Conservation (phyloP, 2,888 invertebrate species). For the Metallyticus violacea region DNA sequence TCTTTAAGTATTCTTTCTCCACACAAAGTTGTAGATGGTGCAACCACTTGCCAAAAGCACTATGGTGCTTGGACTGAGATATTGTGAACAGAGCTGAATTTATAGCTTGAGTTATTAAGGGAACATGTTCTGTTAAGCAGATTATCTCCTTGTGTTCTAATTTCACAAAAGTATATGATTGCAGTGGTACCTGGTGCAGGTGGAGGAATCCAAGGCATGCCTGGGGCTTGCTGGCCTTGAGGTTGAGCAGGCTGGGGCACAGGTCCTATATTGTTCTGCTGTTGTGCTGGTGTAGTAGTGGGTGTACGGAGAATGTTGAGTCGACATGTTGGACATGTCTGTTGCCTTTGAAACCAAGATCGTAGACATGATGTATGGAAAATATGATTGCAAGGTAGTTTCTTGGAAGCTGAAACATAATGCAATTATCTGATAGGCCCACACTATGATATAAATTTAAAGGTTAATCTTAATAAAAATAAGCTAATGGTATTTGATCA, state of each 20-base stretch:
- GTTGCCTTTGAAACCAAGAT: constrained; percentile 99
- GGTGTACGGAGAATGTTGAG: constrained; percentile 70
- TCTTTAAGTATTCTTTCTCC: no score
- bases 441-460: no score
- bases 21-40: no score
- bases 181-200: background rate
- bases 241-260: constrained; percentile 3
- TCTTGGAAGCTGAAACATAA: constrained; percentile 68
- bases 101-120: no score
- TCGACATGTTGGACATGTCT: constrained; percentile 98
- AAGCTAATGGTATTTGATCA: no score
- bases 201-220: background rate
- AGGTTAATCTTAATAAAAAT: no score
- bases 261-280: constrained; percentile 39
- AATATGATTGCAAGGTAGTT: constrained; percentile 97
- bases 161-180: background rate
- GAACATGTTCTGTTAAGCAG: background rate
- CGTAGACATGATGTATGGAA: constrained; percentile 97
- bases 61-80: no score
- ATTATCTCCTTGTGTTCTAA: background rate
- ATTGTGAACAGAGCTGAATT: no score
- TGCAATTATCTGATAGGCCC: no score
- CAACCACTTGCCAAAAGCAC: no score
- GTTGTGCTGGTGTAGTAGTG: constrained; percentile 47
- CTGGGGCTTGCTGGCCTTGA: constrained; percentile 12